A percentile compares a stretch with the other conserved stretches of the same genome.
Conservation (phyloP, 2,797 vertebrate species). For the Bradypodion ventrale region DNA sequence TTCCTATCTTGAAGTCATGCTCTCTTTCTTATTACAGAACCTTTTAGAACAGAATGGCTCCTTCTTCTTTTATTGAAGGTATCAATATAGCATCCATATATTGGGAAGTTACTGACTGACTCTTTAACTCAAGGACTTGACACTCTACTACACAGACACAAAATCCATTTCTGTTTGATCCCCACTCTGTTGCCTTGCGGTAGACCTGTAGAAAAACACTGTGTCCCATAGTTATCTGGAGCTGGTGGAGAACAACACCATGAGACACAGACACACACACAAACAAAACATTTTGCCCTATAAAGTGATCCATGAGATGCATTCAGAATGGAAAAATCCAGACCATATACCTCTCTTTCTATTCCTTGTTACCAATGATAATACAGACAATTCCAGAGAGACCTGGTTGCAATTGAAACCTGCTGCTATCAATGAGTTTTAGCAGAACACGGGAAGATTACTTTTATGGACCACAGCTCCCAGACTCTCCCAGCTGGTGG, state of each 20-base stretch:
- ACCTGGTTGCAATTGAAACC: not conserved
- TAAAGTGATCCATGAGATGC: not conserved
- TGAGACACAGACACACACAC: too few relatives aligned
- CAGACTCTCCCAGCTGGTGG: too few relatives aligned
- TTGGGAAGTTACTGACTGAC: too few relatives aligned
- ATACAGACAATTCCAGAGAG: not conserved
- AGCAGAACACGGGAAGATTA: not conserved
- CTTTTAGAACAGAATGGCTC: not conserved
- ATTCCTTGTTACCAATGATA: not conserved
- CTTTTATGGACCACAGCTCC: too few relatives aligned
- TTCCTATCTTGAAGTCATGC: not conserved
- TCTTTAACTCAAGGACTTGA: not conserved
- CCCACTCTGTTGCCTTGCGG: too few relatives aligned
- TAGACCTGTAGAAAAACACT: too few relatives aligned
- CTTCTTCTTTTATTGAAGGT: not conserved
- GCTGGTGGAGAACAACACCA: not conserved
- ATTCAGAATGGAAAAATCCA: not conserved
- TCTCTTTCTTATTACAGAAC: not conserved
- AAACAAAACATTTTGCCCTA: not conserved
- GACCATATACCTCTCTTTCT: not conserved
- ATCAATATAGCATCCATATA: not conserved
- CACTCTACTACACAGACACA: not conserved
- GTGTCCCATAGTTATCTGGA: not conserved
- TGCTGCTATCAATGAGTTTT: not conserved
- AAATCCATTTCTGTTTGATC: not conserved